Conservation (phyloP, 35 echinoderm and acorn worm genomes). For the Ophiothrix spiculata region DNA sequence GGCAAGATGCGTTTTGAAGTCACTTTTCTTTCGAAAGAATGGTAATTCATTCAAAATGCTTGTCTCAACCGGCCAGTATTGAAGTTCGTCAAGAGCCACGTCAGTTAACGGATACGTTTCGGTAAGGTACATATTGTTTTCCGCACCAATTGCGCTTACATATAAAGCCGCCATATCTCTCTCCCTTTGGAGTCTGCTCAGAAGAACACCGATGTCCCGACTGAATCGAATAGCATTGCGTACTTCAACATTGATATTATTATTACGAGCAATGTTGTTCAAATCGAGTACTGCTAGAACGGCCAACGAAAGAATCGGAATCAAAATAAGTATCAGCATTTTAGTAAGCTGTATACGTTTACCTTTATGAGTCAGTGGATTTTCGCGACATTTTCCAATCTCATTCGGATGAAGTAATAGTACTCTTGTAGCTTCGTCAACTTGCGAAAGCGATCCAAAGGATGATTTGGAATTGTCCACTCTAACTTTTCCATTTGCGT, state of each 20-base stretch:
- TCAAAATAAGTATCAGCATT: constrained; percentile 57
- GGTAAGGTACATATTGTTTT: constrained; percentile 52
- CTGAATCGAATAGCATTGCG: constrained; percentile 68
- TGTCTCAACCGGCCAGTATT: constrained; percentile 69
- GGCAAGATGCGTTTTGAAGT: constrained; percentile 54
- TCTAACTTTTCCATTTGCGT: constrained; percentile 17
- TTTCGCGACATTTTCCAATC: constrained; percentile 52
- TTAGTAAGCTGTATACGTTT: constrained; percentile 72
- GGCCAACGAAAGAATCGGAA: constrained; percentile 59
- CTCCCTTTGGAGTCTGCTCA: constrained; percentile 62
- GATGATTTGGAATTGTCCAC: constrained; percentile 44
- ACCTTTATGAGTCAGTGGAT: constrained; percentile 51
- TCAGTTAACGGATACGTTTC: constrained; percentile 67
- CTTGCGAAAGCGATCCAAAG: constrained; percentile 49
- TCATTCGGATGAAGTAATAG: constrained; percentile 50
- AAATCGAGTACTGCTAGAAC: constrained; percentile 61
- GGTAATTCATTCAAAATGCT: constrained; percentile 51
- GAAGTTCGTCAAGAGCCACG: constrained; percentile 48
- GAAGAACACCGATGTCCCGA: constrained; percentile 68
- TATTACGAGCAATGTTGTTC: constrained; percentile 41
- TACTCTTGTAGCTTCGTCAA: constrained; percentile 43
- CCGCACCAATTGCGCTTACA: constrained; percentile 63
- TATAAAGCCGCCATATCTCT: constrained; percentile 71
- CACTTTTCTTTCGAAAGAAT: constrained; percentile 66
- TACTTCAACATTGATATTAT: constrained; percentile 35